These are phyloP conservation scores for Mola mola DNA, from an alignment of 2,113 vertebrate genomes.

Conservation along the genomic window DNA sequence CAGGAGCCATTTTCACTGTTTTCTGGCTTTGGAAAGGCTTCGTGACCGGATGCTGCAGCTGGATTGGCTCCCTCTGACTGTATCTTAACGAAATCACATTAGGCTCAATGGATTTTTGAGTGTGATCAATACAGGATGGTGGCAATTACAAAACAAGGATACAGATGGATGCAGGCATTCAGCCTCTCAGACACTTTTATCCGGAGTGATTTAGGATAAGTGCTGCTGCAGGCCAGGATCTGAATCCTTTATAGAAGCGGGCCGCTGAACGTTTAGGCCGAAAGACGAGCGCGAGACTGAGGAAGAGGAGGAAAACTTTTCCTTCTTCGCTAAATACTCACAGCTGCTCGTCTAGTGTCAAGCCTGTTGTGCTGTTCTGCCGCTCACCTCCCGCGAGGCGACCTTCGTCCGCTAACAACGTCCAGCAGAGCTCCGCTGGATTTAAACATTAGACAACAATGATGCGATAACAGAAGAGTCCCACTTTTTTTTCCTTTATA, in stretches of 20 bases:
- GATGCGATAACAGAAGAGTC: too few species aligned
- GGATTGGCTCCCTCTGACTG: constrained; percentile 23
- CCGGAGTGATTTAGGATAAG: constrained; percentile 40
- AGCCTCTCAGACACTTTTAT: constrained; percentile 38
- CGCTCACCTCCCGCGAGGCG: too few species aligned
- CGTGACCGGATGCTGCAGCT: constrained; percentile 8
- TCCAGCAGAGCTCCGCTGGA: too few species aligned
- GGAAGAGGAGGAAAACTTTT: background rate
- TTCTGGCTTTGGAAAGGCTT: background rate
- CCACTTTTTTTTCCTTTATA: too few species aligned
- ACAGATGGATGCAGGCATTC: constrained; percentile 56
- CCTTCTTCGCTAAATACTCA: background rate
- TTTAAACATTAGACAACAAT: too few species aligned
- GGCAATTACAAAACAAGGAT: constrained; percentile 62
- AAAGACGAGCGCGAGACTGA: background rate
- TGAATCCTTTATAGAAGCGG: constrained; percentile 5
- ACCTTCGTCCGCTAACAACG: too few species aligned
- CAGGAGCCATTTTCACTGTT: too few species aligned
- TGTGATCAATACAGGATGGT: constrained; percentile 60
- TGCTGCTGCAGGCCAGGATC: constrained; percentile 23
- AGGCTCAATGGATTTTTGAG: constrained; percentile 57
- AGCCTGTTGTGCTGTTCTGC: too few species aligned
- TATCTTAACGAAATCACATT: constrained; percentile 73
- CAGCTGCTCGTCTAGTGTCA: too few species aligned
- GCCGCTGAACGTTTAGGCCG: background rate